Conservation (phyloP, 2,888 invertebrate species). For the Napeogenes inachia region DNA sequence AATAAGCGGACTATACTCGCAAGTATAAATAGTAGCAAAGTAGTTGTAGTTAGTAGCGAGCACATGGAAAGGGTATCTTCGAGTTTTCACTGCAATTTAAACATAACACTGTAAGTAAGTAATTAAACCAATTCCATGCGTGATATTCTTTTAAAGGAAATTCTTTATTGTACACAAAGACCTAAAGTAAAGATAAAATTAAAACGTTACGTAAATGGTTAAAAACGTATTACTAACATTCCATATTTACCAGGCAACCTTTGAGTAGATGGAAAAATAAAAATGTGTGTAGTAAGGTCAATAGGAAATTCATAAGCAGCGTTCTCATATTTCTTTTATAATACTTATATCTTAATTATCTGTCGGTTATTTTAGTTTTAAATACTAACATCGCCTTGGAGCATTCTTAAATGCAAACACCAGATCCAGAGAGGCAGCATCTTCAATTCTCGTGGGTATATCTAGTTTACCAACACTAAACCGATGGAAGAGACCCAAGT, state of each 20-base stretch:
- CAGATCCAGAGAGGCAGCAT: conserved; percentile 47
- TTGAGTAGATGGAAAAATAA: too few species aligned
- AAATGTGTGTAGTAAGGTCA: too few species aligned
- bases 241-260: too few species aligned
- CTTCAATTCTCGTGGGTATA: conserved; percentile 42
- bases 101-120: not conserved
- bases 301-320: too few species aligned
- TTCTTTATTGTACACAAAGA: too few species aligned
- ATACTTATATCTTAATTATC: not conserved
- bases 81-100: conserved; percentile 46
- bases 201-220: too few species aligned
- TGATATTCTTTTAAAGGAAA: too few species aligned
- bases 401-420: conserved; percentile 51
- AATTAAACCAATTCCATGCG: too few species aligned
- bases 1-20: conserved; percentile 55
- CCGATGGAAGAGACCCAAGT: conserved; percentile 55
- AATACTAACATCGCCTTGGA: conserved; percentile 55
- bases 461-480: conserved; percentile 48
- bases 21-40: conserved; percentile 59
- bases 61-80: conserved; percentile 53
- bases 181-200: too few species aligned
- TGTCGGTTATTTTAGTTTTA: conserved; percentile 1
- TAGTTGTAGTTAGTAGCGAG: conserved; percentile 59
- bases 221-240: too few species aligned
- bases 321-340: not conserved